Evolutionary conservation across 2,797 vertebrate genomes (phyloP).

Genomic region (Semaprochilodus insignis): DNA sequence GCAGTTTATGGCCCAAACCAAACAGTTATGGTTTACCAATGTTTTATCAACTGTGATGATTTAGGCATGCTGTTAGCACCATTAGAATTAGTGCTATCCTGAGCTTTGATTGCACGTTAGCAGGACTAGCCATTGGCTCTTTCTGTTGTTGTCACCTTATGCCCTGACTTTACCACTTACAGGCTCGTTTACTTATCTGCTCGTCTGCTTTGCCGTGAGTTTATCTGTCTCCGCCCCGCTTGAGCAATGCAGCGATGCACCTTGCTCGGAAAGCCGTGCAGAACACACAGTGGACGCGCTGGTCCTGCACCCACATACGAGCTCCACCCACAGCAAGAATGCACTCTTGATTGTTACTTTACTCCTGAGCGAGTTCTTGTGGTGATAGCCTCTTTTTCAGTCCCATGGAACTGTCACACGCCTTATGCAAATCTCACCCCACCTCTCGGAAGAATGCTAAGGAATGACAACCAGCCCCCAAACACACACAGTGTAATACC

Average conservation of each 20-base stretch:
- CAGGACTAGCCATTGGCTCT: too few species aligned
- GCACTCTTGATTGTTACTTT: background rate
- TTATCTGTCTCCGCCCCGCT: background rate
- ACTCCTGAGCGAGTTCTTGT: background rate
- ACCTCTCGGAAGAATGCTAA: slow-evolving; percentile 68
- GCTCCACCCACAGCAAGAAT: slow-evolving; percentile 26
- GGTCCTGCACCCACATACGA: background rate
- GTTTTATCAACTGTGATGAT: too few species aligned
- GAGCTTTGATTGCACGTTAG: too few species aligned
- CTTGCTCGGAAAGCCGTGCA: background rate
- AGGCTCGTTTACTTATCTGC: background rate
- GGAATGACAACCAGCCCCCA: slow-evolving; percentile 17
- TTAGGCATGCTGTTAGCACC: too few species aligned
- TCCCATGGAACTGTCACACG: slow-evolving; percentile 50
- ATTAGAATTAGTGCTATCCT: too few species aligned
- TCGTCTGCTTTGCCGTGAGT: background rate
- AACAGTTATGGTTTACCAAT: too few species aligned
- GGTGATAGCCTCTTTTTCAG: background rate
- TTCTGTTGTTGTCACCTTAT: too few species aligned
- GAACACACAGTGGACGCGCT: background rate
- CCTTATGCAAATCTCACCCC: slow-evolving; percentile 56
- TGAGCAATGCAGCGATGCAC: background rate
- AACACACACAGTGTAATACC: slow-evolving; percentile 13
- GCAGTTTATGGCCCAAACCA: too few species aligned
- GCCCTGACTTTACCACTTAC: too few species aligned